These are phyloP conservation scores for Myripristis murdjan DNA, from an alignment of 2,797 vertebrate species.

Conservation along the genomic window DNA sequence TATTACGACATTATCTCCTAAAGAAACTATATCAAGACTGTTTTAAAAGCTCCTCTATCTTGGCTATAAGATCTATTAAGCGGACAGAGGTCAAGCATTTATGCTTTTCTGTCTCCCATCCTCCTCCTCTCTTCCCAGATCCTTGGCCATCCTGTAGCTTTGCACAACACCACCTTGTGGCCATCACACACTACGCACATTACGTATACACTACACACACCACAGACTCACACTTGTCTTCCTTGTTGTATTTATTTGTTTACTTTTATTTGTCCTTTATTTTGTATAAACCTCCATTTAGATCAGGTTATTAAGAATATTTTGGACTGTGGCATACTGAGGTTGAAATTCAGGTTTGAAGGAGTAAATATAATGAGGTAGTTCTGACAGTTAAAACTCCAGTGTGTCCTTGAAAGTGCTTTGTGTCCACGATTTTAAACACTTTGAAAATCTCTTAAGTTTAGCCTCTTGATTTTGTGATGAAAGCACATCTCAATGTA, in stretches of 20 bases:
- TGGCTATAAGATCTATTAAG: constrained; percentile 78
- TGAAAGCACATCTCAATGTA: constrained; percentile 40
- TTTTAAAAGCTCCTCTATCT: constrained; percentile 82
- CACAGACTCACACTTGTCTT: constrained; percentile 74
- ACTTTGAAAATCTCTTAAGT: constrained; percentile 33
- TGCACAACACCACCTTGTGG: constrained; percentile 78
- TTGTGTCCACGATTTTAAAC: constrained; percentile 58
- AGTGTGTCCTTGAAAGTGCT: constrained; percentile 42
- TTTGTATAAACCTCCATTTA: constrained; percentile 54
- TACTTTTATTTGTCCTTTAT: constrained; percentile 46
- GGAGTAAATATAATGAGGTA: constrained; percentile 44
- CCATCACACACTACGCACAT: constrained; percentile 51
- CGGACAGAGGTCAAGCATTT: constrained; percentile 60
- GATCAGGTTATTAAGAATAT: constrained; percentile 51
- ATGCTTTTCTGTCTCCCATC: constrained; percentile 53
- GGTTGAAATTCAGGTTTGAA: constrained; percentile 43
- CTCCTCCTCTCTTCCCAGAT: constrained; percentile 70
- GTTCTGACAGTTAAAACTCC: constrained; percentile 37
- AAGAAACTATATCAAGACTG: constrained; percentile 83
- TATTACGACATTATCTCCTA: constrained; percentile 74
- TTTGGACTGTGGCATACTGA: constrained; percentile 40
- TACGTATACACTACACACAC: constrained; percentile 27
- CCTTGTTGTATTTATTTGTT: constrained; percentile 72
- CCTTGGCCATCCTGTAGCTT: constrained; percentile 82
- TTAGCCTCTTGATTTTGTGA: constrained; percentile 49